These are phyloP conservation scores for Apantesis nais DNA, from an alignment of 2,888 invertebrate species.

Conservation along the genomic window DNA sequence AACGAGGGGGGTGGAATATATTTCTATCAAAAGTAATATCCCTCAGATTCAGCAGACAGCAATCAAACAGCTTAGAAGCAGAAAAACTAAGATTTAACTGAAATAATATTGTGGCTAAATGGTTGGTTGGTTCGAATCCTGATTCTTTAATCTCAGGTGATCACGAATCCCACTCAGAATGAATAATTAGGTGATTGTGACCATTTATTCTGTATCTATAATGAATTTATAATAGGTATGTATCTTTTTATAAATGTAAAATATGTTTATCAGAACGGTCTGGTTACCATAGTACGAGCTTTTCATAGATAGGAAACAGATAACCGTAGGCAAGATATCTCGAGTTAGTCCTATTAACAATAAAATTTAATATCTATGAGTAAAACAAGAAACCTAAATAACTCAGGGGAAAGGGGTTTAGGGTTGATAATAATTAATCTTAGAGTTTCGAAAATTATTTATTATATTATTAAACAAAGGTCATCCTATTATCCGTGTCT, in stretches of 20 bases:
- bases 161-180: neutral
- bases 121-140: neutral
- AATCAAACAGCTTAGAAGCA: too few species aligned
- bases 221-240: too few species aligned
- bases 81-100: too few species aligned
- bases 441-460: neutral
- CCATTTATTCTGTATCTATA: neutral
- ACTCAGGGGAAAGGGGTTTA: neutral
- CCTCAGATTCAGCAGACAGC: too few species aligned
- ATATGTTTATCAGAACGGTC: neutral
- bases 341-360: neutral
- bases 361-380: too few species aligned
- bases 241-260: neutral
- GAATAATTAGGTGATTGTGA: neutral
- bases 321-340: rapidly evolving
- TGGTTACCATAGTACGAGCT: neutral
- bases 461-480: neutral
- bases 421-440: neutral
- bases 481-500: constrained; percentile 8
- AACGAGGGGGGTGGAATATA: too few species aligned
- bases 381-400: neutral
- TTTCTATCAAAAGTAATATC: too few species aligned
- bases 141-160: neutral
- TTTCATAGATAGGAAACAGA: neutral
- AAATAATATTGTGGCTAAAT: neutral